Conservation (phyloP, 2,797 vertebrate genomes). For the Choloepus didactylus region DNA sequence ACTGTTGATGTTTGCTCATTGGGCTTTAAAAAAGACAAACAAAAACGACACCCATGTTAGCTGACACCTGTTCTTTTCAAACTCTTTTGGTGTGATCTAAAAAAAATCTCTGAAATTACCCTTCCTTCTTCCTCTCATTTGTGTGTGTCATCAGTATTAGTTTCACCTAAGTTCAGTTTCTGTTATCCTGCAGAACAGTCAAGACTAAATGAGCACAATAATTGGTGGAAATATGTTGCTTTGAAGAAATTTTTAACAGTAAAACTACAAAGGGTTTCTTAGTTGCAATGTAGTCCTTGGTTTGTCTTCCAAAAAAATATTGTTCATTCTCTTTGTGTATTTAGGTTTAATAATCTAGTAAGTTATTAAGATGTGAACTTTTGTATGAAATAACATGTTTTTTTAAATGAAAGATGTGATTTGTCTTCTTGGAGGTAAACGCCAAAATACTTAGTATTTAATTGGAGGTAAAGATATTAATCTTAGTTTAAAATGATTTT, state of each 20-base stretch:
- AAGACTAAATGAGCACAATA: constrained; percentile 18
- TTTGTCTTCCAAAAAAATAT: constrained; percentile 22
- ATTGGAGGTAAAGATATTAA: not conserved
- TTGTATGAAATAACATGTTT: not conserved
- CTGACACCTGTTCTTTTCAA: constrained; percentile 65
- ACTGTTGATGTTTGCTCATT: constrained; percentile 20
- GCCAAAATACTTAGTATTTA: constrained; percentile 13
- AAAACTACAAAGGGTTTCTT: not conserved
- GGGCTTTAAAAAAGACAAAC: not conserved
- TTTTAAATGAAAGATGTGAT: not conserved
- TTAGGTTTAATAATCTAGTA: constrained; percentile 8
- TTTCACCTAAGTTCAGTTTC: constrained; percentile 35
- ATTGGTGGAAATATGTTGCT: not conserved
- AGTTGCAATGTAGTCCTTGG: not conserved
- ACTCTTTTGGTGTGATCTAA: not conserved
- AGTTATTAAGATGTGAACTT: constrained; percentile 36
- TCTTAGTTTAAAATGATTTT: constrained; percentile 40
- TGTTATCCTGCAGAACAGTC: not conserved
- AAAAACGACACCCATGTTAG: not conserved
- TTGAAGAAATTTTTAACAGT: not conserved
- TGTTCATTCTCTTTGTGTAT: not conserved
- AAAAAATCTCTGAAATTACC: constrained; percentile 56
- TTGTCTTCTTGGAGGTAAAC: not conserved
- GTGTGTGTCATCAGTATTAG: constrained; percentile 42
- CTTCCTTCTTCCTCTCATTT: not conserved